Conservation (phyloP, 2,888 invertebrate species). For the Oscheius sp. region DNA sequence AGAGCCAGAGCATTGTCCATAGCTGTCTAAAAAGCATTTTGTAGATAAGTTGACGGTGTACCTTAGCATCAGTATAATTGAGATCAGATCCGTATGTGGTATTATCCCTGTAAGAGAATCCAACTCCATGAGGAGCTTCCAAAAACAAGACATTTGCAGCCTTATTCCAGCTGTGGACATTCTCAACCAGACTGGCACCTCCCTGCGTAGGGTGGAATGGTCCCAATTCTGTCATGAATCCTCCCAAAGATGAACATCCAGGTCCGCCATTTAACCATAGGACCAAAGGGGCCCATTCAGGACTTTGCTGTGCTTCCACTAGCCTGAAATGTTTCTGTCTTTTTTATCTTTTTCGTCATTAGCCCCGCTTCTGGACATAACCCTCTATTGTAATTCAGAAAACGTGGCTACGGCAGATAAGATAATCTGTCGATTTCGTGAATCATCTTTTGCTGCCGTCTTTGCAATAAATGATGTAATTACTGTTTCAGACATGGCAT, state of each 20-base stretch:
- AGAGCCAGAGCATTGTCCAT: slow-evolving; percentile 75
- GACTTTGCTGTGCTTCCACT: slow-evolving; percentile 73
- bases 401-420: background rate
- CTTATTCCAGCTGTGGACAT: slow-evolving; percentile 71
- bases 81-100: slow-evolving; percentile 48
- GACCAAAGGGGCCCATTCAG: slow-evolving; percentile 74
- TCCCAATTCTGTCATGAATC: slow-evolving; percentile 74
- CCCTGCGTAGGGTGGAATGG: slow-evolving; percentile 71
- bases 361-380: background rate
- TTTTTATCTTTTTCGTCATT: too few relatives aligned
- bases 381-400: background rate
- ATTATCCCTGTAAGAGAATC: slow-evolving; percentile 75
- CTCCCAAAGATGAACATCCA: slow-evolving; percentile 75
- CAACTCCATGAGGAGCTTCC: slow-evolving; percentile 77
- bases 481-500: too few relatives aligned
- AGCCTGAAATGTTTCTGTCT: slow-evolving; percentile 72
- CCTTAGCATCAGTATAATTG: slow-evolving; percentile 58
- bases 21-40: slow-evolving; percentile 70
- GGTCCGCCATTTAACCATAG: slow-evolving; percentile 75
- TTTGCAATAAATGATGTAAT: too few relatives aligned
- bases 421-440: too few relatives aligned
- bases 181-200: slow-evolving; percentile 59
- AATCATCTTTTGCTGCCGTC: too few relatives aligned
- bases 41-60: background rate
- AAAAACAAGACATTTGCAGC: slow-evolving; percentile 76